Conservation (phyloP, 2,888 invertebrate genomes). For the Melieria omissa region DNA sequence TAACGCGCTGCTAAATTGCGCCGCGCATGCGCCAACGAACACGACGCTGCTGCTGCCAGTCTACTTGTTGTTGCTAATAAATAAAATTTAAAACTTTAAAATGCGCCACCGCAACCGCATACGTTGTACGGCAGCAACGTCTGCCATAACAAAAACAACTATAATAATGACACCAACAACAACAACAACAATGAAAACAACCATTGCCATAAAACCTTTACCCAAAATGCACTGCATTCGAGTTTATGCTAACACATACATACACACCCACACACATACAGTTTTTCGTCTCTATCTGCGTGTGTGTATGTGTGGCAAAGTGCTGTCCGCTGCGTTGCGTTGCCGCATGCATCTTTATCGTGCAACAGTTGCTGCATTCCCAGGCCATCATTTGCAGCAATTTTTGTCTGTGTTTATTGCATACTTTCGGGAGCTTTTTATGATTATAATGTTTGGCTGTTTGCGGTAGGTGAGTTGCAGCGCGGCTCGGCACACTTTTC, state of each 20-base stretch:
- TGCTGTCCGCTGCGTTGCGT: no score
- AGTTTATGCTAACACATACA: no score
- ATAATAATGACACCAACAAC: slow-evolving; percentile 1
- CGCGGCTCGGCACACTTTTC: no score
- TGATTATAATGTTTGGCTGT: not conserved
- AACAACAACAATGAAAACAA: not conserved
- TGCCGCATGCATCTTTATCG: slow-evolving; percentile 38
- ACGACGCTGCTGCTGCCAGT: not conserved
- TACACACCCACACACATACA: not conserved
- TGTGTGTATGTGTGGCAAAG: not conserved
- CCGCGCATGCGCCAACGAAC: slow-evolving; percentile 17
- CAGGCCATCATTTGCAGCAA: slow-evolving; percentile 49
- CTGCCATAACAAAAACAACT: not conserved
- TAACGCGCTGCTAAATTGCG: slow-evolving; percentile 24
- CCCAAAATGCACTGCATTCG: no score
- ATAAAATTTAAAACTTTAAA: slow-evolving; percentile 38
- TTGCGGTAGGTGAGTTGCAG: not conserved
- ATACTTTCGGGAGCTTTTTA: slow-evolving; percentile 28
- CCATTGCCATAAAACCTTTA: no score
- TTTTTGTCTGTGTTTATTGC: slow-evolving; percentile 44
- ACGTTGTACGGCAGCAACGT: not conserved
- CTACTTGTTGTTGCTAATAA: slow-evolving; percentile 21
- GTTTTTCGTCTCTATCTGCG: not conserved
- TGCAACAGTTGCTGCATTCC: slow-evolving; percentile 48
- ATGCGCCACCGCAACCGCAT: slow-evolving; percentile 21